Conservation (phyloP, 2,113 vertebrate genomes). For the Falco punctatus region DNA sequence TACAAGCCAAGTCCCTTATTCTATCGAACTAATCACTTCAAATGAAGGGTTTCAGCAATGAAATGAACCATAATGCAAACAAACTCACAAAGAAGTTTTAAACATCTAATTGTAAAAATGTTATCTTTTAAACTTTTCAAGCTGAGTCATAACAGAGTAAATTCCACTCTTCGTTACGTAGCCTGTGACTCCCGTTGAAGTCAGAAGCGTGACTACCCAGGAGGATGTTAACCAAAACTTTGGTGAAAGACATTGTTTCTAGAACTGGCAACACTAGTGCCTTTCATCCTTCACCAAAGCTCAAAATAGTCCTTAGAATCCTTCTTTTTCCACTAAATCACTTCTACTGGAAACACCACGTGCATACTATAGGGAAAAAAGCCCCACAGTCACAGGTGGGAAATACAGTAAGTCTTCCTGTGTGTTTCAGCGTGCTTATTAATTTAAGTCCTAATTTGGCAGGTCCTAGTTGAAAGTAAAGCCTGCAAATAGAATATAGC, state of each 20-base stretch:
- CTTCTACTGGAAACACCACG: background rate
- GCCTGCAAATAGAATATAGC: background rate
- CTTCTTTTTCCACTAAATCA: background rate
- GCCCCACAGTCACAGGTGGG: fast-evolving
- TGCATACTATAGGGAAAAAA: background rate
- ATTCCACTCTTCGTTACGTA: constrained; percentile 15
- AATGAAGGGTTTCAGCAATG: background rate
- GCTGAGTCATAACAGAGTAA: background rate
- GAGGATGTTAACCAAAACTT: background rate
- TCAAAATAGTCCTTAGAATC: background rate
- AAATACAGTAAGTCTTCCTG: background rate
- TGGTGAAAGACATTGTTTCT: background rate
- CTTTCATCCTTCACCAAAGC: background rate
- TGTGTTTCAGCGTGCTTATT: background rate
- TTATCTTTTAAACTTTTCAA: background rate
- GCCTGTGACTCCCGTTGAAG: background rate
- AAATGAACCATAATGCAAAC: background rate
- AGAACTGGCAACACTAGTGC: background rate
- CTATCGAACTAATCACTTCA: background rate
- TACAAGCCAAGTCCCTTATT: background rate
- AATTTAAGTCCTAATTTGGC: background rate
- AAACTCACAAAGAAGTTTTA: background rate
- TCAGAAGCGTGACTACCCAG: background rate
- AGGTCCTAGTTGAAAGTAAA: background rate
- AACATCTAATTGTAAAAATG: background rate